Evolutionary conservation across 37 sponge, comb jelly and placozoan genomes (phyloP).

Genomic region (Halichondria panicea): DNA sequence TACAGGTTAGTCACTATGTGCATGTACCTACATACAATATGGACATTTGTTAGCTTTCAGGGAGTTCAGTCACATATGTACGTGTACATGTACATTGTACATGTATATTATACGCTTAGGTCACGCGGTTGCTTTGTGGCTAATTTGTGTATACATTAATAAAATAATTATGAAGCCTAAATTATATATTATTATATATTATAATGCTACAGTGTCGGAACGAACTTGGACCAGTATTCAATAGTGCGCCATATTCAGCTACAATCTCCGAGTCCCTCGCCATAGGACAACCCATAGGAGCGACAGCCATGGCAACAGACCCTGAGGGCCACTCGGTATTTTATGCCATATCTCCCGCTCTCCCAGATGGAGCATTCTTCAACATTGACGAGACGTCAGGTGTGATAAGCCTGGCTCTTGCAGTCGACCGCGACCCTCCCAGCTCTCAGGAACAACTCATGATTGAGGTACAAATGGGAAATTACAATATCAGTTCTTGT

Average conservation of each 20-base stretch:
- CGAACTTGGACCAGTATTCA: conserved; percentile 41
- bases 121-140: too few relatives aligned
- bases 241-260: conserved; percentile 3
- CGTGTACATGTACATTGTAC: too few relatives aligned
- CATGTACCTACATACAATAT: neutral
- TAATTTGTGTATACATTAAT: too few relatives aligned
- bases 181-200: neutral
- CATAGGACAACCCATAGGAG: conserved; percentile 14
- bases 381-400: conserved; percentile 22
- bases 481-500: neutral
- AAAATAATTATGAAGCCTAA: neutral
- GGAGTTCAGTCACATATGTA: too few relatives aligned
- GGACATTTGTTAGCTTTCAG: too few relatives aligned
- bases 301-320: conserved; percentile 28
- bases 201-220: conserved; percentile 29
- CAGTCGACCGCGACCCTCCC: conserved; percentile 27
- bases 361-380: conserved; percentile 17
- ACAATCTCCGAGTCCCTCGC: conserved; percentile 19
- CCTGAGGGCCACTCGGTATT: neutral
- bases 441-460: neutral
- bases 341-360: neutral
- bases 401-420: conserved; percentile 14
- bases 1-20: neutral
- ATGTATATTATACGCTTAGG: too few relatives aligned
- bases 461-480: neutral